Conservation (phyloP, 2,888 invertebrate species). For the Drosophila austrosaltans region DNA sequence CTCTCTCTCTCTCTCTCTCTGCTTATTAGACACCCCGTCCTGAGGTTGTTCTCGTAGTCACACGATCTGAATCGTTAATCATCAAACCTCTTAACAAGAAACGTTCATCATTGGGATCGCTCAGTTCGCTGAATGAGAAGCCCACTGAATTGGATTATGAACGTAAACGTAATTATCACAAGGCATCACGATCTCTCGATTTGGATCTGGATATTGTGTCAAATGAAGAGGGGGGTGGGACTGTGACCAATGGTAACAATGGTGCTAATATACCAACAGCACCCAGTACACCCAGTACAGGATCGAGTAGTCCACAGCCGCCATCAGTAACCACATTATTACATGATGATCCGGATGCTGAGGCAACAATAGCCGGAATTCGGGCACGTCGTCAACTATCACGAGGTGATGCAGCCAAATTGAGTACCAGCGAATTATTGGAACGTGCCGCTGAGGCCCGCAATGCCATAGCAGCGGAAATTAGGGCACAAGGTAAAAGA, state of each 20-base stretch:
- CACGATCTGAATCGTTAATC: constrained; percentile 84
- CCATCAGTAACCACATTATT: constrained; percentile 51
- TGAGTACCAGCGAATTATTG: constrained; percentile 82
- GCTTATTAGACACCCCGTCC: constrained; percentile 88
- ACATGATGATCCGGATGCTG: constrained; percentile 63
- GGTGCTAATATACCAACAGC: constrained; percentile 19
- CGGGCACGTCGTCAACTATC: constrained; percentile 81
- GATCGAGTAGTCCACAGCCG: constrained; percentile 75
- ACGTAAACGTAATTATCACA: constrained; percentile 82
- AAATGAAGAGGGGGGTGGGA: constrained; percentile 62
- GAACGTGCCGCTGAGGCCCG: constrained; percentile 82
- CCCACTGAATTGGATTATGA: constrained; percentile 80
- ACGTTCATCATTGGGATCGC: constrained; percentile 82
- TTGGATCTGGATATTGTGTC: constrained; percentile 83
- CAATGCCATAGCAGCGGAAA: constrained; percentile 82
- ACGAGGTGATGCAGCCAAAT: constrained; percentile 80
- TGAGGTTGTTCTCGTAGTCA: constrained; percentile 91
- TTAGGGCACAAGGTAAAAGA: constrained; percentile 80
- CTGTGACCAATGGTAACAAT: constrained; percentile 44
- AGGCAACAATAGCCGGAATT: constrained; percentile 77
- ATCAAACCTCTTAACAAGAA: constrained; percentile 82
- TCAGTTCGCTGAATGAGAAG: constrained; percentile 83
- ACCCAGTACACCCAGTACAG: constrained; percentile 63
- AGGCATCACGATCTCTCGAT: constrained; percentile 83
- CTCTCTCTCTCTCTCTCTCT: too few species aligned